These are phyloP conservation scores for Tuberolachnus salignus DNA, from an alignment of 2,888 invertebrate genomes.

Conservation along the genomic window DNA sequence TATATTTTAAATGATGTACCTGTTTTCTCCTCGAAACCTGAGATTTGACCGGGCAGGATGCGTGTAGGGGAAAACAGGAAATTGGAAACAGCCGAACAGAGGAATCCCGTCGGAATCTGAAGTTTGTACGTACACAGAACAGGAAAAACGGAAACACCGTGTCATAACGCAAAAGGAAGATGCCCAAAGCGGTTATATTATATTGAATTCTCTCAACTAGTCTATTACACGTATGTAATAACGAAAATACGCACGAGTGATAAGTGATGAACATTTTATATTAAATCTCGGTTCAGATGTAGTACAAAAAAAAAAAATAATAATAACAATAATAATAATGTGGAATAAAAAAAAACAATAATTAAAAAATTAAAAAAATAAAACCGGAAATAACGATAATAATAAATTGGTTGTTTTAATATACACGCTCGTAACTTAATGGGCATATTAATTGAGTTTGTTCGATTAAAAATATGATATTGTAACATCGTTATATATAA, in stretches of 20 bases:
- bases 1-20: not conserved
- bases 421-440: too few species aligned
- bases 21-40: not conserved
- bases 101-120: slow-evolving; percentile 16
- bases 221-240: not conserved
- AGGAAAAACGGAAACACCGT: slow-evolving; percentile 40
- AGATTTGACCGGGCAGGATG: slow-evolving; percentile 34
- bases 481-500: too few species aligned
- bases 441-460: too few species aligned
- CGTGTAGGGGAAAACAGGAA: slow-evolving; percentile 32
- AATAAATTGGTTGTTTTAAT: too few species aligned
- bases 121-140: slow-evolving; percentile 28
- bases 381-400: too few species aligned
- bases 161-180: slow-evolving; percentile 30
- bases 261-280: slow-evolving; percentile 1
- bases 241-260: not conserved
- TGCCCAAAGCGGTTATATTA: slow-evolving; percentile 23
- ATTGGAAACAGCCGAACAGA: slow-evolving; percentile 41
- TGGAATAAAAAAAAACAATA: not conserved
- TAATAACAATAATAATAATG: not conserved
- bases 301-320: not conserved
- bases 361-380: not conserved
- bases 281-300: not conserved
- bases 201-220: slow-evolving; percentile 34
- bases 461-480: too few species aligned